Evolutionary conservation across 2,113 vertebrate species (phyloP), one percentile per base, ranked within the genome.

Genomic region (Paratilapia polleni): DNA sequence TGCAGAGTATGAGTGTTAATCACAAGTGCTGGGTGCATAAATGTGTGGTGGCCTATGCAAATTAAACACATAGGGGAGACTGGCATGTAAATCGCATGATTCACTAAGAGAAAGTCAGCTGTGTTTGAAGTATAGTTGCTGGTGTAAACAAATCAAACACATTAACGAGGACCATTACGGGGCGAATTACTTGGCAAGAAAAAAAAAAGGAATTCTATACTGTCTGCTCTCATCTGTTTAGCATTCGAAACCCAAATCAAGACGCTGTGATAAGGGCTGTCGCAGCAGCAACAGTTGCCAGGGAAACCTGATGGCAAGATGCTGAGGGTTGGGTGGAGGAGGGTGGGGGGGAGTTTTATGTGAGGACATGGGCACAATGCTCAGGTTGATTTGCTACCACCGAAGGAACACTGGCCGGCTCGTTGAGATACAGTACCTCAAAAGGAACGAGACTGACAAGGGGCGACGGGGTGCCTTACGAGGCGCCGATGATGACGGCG

Each of bases 281-380:
- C 87, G 93, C 94, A 94, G 94, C 87, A 11, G 93, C 94, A 95
- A 95, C 95, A 91, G 96, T 96, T 96, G 92, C 95, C 94, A 95
- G 87, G 95, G 96, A 93, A 95, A 96, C 95, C 92, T 91, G 91
- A 90, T 90, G 86, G 88, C 88, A 89, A 91, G 92, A 94, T 93
- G 89, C 88, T 88, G 87, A 83, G 88, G 83, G 81, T 34, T 70
- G 87, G 49, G 34, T 17, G 28, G 3, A 11, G 24, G 36, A 19
- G 84, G 58, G 19, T 34, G 62, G 12, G n/a, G 38, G 28, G 79
- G 84, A 19, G 61, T 38, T 82, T 84, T 70, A 83, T 87, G 89
- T 20, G 84, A 85, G 88, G 84, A 90, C 78, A 83, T 22, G 88
- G 89, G 86, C 78, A 78, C 88, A 82, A 88, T 78, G 84, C 77